phyloP scores from a whole-genome alignment of 2,113 vertebrate species.

The Dicaeum eximium region DNA sequence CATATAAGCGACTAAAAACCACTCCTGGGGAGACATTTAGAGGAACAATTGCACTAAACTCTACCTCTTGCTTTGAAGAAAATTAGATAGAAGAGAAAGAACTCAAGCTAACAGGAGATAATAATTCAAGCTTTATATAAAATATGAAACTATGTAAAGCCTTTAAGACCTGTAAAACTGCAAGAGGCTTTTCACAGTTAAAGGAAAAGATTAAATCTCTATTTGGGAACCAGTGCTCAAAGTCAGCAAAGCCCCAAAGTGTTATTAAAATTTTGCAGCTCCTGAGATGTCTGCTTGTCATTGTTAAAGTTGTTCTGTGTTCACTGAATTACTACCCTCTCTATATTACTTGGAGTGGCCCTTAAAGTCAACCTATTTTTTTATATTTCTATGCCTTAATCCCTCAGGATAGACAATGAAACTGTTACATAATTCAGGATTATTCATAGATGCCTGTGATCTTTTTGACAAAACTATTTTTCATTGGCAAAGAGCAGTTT shows the following conservation, averaged over 20 bases:
- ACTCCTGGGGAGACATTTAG: conserved; percentile 37
- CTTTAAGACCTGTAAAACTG: conserved; percentile 5
- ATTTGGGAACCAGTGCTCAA: not conserved
- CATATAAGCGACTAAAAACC: not conserved
- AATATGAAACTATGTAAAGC: not conserved
- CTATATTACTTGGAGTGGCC: not conserved
- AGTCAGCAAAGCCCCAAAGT: not conserved
- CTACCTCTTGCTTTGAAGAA: not conserved
- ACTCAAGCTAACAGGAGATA: not conserved
- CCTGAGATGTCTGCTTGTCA: not conserved
- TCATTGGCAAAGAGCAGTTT: not conserved
- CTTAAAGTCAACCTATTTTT: not conserved
- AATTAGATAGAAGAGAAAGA: conserved; percentile 2
- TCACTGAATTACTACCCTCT: not conserved
- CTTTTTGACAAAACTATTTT: not conserved
- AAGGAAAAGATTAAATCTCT: not conserved
- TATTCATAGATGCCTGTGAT: not conserved
- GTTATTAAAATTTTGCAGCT: not conserved
- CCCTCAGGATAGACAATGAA: not conserved
- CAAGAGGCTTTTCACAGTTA: not conserved
- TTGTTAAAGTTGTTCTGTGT: not conserved
- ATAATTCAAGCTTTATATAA: not conserved
- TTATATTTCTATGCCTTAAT: not conserved
- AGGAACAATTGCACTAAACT: conserved; percentile 39
- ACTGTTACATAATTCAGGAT: not conserved